These are phyloP conservation scores for Pogonomyrmex californicus DNA, from an alignment of 1,140 invertebrate genomes.

Conservation along the genomic window DNA sequence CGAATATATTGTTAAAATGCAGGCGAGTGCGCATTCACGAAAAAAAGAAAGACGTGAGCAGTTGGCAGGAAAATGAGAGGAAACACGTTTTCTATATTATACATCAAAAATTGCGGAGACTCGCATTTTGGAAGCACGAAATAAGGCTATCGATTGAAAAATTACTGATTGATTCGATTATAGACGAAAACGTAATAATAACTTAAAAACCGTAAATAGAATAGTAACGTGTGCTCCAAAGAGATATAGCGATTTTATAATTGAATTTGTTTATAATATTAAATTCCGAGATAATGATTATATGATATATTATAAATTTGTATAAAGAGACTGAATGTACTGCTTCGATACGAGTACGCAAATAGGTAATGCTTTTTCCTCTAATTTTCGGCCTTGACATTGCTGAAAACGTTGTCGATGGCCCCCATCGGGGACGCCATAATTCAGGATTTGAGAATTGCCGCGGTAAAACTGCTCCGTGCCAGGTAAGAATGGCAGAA, in stretches of 20 bases:
- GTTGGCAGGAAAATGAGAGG: conserved; percentile 21
- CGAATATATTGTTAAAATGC: conserved; percentile 66
- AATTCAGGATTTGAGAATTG: conserved; percentile 19
- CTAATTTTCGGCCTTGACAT: neutral
- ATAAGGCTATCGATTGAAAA: conserved; percentile 26
- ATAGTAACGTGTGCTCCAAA: neutral
- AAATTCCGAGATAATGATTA: neutral
- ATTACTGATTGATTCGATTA: neutral
- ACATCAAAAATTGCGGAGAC: neutral
- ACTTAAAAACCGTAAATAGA: no score
- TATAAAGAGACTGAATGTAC: neutral
- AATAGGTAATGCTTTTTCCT: conserved; percentile 12
- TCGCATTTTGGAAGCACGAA: neutral
- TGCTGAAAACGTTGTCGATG: conserved; percentile 21
- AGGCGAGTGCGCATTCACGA: conserved; percentile 41
- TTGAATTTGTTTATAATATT: neutral
- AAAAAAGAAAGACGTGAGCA: conserved; percentile 35
- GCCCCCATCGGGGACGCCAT: conserved; percentile 3
- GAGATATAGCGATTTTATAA: neutral
- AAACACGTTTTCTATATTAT: conserved; percentile 35
- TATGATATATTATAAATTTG: neutral
- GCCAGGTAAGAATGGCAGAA: conserved; percentile 35
- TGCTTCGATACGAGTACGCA: neutral
- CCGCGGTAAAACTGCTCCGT: neutral
- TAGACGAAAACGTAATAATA: neutral